phyloP scores from a whole-genome alignment of 2,797 vertebrate genomes.

The Clarias platycephalus region DNA sequence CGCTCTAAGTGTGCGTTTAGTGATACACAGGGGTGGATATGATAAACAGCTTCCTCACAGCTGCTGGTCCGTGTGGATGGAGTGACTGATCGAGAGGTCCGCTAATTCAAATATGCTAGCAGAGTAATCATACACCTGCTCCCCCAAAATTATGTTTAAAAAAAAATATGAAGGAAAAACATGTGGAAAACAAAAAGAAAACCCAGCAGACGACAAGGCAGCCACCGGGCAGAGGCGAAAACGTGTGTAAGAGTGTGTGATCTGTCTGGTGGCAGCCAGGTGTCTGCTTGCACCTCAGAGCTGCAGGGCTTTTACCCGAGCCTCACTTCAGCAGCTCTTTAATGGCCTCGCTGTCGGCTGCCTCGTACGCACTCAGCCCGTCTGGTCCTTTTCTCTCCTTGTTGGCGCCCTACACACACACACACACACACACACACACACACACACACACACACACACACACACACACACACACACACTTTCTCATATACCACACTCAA shows the following conservation, averaged over 20 bases:
- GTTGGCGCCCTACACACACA: conserved; percentile 73
- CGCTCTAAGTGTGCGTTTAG: conserved; percentile 60
- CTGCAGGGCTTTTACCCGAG: conserved; percentile 4
- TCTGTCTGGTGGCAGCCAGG: conserved; percentile 61
- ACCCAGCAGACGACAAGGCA: conserved; percentile 71
- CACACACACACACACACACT: conserved; percentile 6
- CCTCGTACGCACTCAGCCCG: conserved; percentile 63
- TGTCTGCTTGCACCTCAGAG: conserved; percentile 50
- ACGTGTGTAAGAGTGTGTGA: conserved; percentile 39
- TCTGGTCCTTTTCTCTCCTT: conserved; percentile 68
- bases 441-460: conserved; percentile 2
- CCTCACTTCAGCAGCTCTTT: conserved; percentile 76
- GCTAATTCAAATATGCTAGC: conserved; percentile 63
- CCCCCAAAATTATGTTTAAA: conserved; percentile 35
- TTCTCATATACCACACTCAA: background rate
- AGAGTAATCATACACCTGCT: conserved; percentile 51
- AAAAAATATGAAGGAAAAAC: conserved; percentile 19
- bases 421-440: conserved; percentile 9
- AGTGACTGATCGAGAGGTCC: conserved; percentile 55
- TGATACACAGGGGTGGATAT: conserved; percentile 56
- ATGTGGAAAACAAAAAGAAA: conserved; percentile 60
- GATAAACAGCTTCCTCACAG: conserved; percentile 57
- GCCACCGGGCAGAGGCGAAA: conserved; percentile 50
- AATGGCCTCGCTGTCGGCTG: conserved; percentile 63
- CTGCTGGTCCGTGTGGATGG: conserved; percentile 67